phyloP scores from a whole-genome alignment of 2,888 invertebrate genomes.

The Masnerella sp. region DNA sequence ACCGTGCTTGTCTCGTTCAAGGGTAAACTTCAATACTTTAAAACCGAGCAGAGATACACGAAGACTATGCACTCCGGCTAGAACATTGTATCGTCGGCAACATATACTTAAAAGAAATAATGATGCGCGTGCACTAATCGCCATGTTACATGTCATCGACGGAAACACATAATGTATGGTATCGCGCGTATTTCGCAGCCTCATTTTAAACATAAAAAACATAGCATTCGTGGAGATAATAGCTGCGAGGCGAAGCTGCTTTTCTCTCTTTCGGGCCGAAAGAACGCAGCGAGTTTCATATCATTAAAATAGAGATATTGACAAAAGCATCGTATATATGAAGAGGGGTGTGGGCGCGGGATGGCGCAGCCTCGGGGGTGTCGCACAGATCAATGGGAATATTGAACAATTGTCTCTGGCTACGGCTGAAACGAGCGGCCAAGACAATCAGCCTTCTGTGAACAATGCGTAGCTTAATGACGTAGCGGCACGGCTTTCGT shows the following conservation, averaged over 20 bases:
- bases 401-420: slow-evolving; percentile 78
- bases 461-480: slow-evolving; percentile 78
- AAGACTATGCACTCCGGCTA: slow-evolving; percentile 33
- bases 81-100: slow-evolving; percentile 36
- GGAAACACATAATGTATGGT: slow-evolving; percentile 51
- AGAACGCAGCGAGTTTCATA: slow-evolving; percentile 69
- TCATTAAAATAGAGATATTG: slow-evolving; percentile 77
- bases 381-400: slow-evolving; percentile 77
- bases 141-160: slow-evolving; percentile 58
- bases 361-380: slow-evolving; percentile 65
- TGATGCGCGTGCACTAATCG: slow-evolving; percentile 62
- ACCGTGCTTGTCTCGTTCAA: slow-evolving; percentile 37
- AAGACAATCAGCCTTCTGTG: slow-evolving; percentile 77
- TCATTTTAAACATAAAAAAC: slow-evolving; percentile 62
- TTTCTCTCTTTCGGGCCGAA: slow-evolving; percentile 54
- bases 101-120: slow-evolving; percentile 56
- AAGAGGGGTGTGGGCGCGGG: slow-evolving; percentile 54
- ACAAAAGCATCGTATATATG: slow-evolving; percentile 71
- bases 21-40: slow-evolving; percentile 31
- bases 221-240: slow-evolving; percentile 64
- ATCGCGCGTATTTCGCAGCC: slow-evolving; percentile 52
- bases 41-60: slow-evolving; percentile 13
- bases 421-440: slow-evolving; percentile 76
- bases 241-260: slow-evolving; percentile 51
- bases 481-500: slow-evolving; percentile 73